phyloP scores from a whole-genome alignment of 2,888 invertebrate genomes.

The Agapostemon virescens region DNA sequence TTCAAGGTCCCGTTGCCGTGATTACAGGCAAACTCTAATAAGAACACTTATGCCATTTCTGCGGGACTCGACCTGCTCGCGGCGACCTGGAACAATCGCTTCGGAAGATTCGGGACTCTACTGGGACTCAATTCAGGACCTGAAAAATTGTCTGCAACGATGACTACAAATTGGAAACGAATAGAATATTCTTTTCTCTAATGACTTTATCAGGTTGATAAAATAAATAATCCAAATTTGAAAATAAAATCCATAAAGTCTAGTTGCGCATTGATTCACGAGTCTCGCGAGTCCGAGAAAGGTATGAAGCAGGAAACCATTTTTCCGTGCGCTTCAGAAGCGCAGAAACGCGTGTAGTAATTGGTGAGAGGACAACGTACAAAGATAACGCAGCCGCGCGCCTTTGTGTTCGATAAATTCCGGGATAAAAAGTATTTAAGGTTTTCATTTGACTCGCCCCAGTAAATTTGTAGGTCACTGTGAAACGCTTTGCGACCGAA shows the following conservation, averaged over 20 bases:
- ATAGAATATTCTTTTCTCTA: too few species aligned
- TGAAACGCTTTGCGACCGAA: not conserved
- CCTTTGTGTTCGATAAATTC: not conserved
- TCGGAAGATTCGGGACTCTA: slow-evolving; percentile 49
- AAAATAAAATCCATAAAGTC: too few species aligned
- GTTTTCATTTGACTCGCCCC: not conserved
- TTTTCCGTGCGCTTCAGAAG: not conserved
- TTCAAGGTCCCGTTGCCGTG: slow-evolving; percentile 71
- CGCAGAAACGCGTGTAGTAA: not conserved
- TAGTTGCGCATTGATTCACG: too few species aligned
- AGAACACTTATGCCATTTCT: slow-evolving; percentile 78
- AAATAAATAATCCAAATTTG: too few species aligned
- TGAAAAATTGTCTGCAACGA: not conserved
- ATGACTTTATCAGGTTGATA: too few species aligned
- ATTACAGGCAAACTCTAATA: slow-evolving; percentile 77
- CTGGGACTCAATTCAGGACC: too few species aligned
- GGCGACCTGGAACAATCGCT: slow-evolving; percentile 71
- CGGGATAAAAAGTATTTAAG: slow-evolving; percentile 3
- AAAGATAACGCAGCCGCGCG: not conserved
- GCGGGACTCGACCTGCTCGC: slow-evolving; percentile 74
- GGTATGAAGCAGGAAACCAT: not conserved
- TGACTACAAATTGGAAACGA: too few species aligned
- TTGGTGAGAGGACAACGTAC: too few species aligned
- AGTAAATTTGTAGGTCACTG: slow-evolving; percentile 17
- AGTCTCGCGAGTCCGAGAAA: not conserved